Evolutionary conservation across 2,113 vertebrate species (phyloP).

Genomic region (Pachypanchax playfairii): DNA sequence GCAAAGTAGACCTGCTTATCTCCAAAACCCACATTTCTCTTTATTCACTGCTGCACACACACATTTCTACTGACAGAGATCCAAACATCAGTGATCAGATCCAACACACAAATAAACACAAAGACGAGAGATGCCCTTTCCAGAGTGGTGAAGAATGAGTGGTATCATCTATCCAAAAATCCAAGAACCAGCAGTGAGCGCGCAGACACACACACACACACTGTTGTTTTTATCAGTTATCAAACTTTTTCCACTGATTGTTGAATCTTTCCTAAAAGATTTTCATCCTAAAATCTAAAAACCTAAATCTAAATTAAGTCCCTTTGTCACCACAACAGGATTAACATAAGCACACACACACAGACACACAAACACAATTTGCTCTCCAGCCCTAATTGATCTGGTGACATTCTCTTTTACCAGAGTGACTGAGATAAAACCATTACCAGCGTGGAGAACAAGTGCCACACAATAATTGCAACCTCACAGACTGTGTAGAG

Average conservation of each 20-base stretch:
- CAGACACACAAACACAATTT: constrained; percentile 5
- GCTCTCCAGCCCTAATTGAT: constrained; percentile 52
- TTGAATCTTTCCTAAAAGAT: neutral
- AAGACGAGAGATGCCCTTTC: constrained; percentile 46
- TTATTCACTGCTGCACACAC: constrained; percentile 40
- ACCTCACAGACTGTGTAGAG: constrained; percentile 34
- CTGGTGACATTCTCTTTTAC: constrained; percentile 57
- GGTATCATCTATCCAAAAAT: constrained; percentile 49
- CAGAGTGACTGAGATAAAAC: constrained; percentile 53
- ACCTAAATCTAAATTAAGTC: neutral
- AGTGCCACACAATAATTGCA: constrained; percentile 45
- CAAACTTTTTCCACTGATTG: neutral
- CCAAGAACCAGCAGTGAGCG: constrained; percentile 23
- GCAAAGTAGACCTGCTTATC: constrained; percentile 57
- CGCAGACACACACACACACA: neutral
- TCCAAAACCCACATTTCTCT: constrained; percentile 58
- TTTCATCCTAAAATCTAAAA: neutral
- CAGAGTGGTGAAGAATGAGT: constrained; percentile 15
- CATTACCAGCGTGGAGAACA: constrained; percentile 61
- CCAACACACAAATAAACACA: constrained; percentile 2
- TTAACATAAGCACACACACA: neutral
- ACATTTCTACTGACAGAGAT: constrained; percentile 22
- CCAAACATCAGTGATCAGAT: constrained; percentile 29
- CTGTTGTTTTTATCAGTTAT: neutral
- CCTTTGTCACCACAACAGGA: neutral